Evolutionary conservation across 2,888 invertebrate species (phyloP), one percentile per base, ranked within the genome.

Genomic region (Hypsopygia costalis): DNA sequence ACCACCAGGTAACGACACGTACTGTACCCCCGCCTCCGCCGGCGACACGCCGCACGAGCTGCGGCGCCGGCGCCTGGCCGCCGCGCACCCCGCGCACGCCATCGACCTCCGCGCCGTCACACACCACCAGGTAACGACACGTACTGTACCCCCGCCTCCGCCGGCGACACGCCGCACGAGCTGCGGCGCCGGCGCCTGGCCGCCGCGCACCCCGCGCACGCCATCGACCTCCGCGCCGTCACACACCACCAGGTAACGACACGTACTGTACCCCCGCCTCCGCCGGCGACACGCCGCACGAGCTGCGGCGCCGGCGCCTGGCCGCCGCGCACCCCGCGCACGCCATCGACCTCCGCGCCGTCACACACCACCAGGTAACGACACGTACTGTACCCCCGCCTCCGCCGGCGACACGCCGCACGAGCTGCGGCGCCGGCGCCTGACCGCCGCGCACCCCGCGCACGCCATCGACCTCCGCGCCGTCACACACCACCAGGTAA

Each of bases 291-390:
- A 43, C 70, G n/a, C 69, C 80, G 51, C 96, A 96, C 74, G 95
- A 94, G 62, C 90, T 91, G 66, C 90, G 97, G 22, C 91, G 92
- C 36, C 92, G 93, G 60, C 90, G 92, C 63, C 88, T 95, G 25
- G 90, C 92, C 37, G 87, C 92, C 34, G 85, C 90, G 39, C 97
- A 98, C 83, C 95, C 96, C 22, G 94, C 97, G 11, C 94, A 95
- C 68, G 92, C 91, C 39, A 92, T 95, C 31, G 93, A 94, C 44
- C 86, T 97, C 36, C 91, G 92, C 51, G 92, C 92, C 54, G 93
- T 92, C 60, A 86, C 94, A 31, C 93, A 93, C 58, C 90, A 88
- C 55, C 93, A 94, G 85, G 91, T 93, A 67, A 16, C n/a, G n/a
- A n/a, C n/a, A n/a, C n/a, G n/a, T n/a, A n/a, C n/a, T n/a, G n/a